phyloP scores from a whole-genome alignment of 2,888 invertebrate species.

The Tetragnatha montana region DNA sequence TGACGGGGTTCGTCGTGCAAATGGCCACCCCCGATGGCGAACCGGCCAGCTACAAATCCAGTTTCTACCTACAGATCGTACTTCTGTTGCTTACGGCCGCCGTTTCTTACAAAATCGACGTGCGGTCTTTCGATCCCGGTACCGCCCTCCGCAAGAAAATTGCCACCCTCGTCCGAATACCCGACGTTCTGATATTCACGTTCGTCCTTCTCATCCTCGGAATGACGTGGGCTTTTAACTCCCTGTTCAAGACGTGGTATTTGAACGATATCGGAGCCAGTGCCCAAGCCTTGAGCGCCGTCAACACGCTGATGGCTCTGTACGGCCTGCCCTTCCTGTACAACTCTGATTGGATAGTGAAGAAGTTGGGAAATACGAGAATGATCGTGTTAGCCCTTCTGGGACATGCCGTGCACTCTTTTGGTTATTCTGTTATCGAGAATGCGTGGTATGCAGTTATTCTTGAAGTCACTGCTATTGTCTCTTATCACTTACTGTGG shows the following conservation, averaged over 20 bases:
- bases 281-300: neutral
- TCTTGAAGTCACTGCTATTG: neutral
- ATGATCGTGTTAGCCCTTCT: neutral
- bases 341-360: neutral
- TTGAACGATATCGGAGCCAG: neutral
- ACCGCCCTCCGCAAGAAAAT: neutral
- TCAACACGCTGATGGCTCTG: neutral
- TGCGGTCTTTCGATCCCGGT: neutral
- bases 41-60: neutral
- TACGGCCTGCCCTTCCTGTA: conserved; percentile 3
- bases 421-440: conserved; percentile 1
- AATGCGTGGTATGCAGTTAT: neutral
- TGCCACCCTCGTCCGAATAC: neutral
- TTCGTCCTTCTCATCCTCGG: neutral
- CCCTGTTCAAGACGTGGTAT: conserved; percentile 6
- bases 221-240: neutral
- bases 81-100: neutral
- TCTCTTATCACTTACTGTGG: conserved; percentile 5
- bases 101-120: neutral
- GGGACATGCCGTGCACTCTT: neutral
- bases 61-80: neutral
- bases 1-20: neutral
- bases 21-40: neutral
- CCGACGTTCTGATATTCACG: neutral
- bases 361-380: neutral